A percentile compares a stretch with the other conserved stretches of the same genome.
Evolutionary conservation across 2,797 vertebrate genomes (phyloP).

Genomic region (Sebastes miniatus): DNA sequence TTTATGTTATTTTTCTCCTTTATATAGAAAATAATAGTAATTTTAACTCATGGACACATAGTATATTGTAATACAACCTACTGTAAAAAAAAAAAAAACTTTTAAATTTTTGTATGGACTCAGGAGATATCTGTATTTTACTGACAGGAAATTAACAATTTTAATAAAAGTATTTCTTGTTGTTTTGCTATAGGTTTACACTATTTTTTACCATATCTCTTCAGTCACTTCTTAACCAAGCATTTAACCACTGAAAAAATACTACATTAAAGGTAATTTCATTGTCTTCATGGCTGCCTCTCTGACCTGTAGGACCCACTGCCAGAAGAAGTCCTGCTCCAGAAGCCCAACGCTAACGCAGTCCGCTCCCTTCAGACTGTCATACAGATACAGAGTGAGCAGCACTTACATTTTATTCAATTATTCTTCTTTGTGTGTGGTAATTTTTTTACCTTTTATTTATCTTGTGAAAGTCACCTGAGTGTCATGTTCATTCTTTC

Average conservation of each 20-base stretch:
- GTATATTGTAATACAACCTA: background rate
- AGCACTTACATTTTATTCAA: background rate
- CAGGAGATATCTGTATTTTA: background rate
- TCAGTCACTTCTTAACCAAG: background rate
- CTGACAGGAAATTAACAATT: background rate
- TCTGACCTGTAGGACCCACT: slow-evolving; percentile 83
- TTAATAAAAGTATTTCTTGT: background rate
- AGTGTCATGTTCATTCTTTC: background rate
- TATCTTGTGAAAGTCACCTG: background rate
- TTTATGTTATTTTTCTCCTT: background rate
- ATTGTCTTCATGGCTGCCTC: background rate
- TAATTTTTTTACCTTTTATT: background rate
- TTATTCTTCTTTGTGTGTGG: background rate
- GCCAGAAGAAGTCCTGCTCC: slow-evolving; percentile 87
- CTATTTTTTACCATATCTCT: background rate
- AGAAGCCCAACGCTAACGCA: slow-evolving; percentile 89
- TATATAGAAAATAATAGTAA: background rate
- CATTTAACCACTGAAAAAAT: background rate
- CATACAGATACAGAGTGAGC: slow-evolving; percentile 87
- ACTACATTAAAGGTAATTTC: background rate
- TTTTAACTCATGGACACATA: background rate
- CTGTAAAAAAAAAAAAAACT: background rate
- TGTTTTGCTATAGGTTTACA: background rate
- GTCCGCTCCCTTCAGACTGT: slow-evolving; percentile 91
- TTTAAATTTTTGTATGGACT: background rate